These are phyloP conservation scores for Lasioglossum marginatum DNA, from an alignment of 2,888 invertebrate species.

Conservation along the genomic window DNA sequence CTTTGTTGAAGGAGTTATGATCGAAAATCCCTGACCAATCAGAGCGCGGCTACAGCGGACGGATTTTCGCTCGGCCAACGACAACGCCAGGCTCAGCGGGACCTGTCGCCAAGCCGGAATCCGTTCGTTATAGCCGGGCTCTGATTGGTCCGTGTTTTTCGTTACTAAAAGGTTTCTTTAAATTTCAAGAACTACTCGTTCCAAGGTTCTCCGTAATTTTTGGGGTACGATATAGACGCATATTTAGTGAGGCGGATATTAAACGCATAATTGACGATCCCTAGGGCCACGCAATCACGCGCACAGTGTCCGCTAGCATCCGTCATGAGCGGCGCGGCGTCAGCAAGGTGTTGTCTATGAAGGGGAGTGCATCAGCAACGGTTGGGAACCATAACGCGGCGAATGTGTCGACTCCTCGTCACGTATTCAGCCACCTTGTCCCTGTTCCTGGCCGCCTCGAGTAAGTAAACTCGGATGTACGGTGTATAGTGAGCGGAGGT, in stretches of 20 bases:
- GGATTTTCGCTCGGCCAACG: no score
- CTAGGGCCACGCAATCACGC: slow-evolving; percentile 12
- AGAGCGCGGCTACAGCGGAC: no score
- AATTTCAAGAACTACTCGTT: no score
- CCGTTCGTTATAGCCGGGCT: no score
- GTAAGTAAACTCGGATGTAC: slow-evolving; percentile 63
- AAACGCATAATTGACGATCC: neutral
- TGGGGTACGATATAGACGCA: no score
- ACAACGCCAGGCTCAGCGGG: no score
- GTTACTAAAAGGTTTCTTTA: no score
- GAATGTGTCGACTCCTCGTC: slow-evolving; percentile 58
- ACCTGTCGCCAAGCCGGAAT: no score
- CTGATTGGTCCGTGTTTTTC: no score
- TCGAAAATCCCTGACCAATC: no score
- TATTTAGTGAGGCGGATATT: neutral
- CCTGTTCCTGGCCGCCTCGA: slow-evolving; percentile 25
- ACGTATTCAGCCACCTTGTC: slow-evolving; percentile 57
- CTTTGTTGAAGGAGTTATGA: no score
- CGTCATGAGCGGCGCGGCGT: slow-evolving; percentile 45
- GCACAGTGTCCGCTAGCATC: slow-evolving; percentile 25
- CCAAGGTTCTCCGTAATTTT: no score
- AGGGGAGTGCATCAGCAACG: slow-evolving; percentile 46
- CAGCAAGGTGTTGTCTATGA: slow-evolving; percentile 25
- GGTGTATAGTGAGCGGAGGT: slow-evolving; percentile 9
- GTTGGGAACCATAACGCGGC: slow-evolving; percentile 51